phyloP scores from a whole-genome alignment of 2,888 invertebrate species.

The Drosophila quinaria region DNA sequence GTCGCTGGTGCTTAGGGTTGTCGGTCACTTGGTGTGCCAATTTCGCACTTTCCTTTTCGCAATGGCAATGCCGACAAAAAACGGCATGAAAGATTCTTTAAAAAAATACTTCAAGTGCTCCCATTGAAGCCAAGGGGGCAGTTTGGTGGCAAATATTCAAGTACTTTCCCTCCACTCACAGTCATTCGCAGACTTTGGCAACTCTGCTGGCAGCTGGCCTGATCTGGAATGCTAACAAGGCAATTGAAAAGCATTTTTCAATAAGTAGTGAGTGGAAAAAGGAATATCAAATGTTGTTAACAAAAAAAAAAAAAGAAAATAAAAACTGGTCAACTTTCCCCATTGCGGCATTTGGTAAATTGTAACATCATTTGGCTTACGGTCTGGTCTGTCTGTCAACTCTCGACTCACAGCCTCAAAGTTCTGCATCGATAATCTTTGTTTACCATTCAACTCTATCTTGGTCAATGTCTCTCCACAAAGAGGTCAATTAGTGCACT shows the following conservation, averaged over 20 bases:
- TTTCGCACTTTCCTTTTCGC: constrained; percentile 68
- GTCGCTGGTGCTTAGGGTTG: constrained; percentile 8
- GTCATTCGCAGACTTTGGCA: constrained; percentile 41
- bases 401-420: constrained; percentile 30
- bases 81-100: constrained; percentile 40
- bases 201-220: constrained; percentile 52
- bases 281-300: constrained; percentile 32
- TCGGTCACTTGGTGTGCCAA: constrained; percentile 50
- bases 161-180: constrained; percentile 39
- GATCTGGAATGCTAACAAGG: constrained; percentile 51
- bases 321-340: constrained; percentile 42
- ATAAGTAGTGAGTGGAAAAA: constrained; percentile 46
- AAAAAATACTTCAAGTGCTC: constrained; percentile 41
- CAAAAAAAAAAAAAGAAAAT: background rate
- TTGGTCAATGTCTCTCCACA: constrained; percentile 15
- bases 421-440: constrained; percentile 44
- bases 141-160: constrained; percentile 14
- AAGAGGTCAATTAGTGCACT: constrained; percentile 40
- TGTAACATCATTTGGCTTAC: constrained; percentile 61
- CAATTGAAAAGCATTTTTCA: constrained; percentile 71
- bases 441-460: constrained; percentile 29
- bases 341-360: constrained; percentile 59
- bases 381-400: constrained; percentile 22
- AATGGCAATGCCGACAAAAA: constrained; percentile 21
- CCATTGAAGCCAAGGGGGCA: constrained; percentile 34